Evolutionary conservation across 1,140 invertebrate species (phyloP).

Genomic region (Euborellia annulipes): DNA sequence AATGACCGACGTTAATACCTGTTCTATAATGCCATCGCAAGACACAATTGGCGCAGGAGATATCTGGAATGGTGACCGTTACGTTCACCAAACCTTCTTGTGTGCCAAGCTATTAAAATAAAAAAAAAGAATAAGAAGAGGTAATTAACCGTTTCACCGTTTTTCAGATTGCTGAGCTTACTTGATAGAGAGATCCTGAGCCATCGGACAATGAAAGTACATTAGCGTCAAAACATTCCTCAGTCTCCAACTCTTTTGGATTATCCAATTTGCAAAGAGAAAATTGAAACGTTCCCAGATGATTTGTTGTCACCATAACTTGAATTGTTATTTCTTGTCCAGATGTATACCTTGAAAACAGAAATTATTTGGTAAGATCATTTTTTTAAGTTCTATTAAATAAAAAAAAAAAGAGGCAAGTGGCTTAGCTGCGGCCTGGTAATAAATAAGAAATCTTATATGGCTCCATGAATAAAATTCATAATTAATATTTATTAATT

Average conservation of each 20-base stretch:
- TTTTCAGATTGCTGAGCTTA: neutral
- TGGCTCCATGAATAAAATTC: too few species aligned
- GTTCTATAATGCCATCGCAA: constrained; percentile 17
- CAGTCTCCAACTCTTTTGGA: constrained; percentile 13
- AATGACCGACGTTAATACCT: constrained; percentile 4
- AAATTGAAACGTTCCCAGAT: constrained; percentile 24
- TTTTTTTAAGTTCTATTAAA: too few species aligned
- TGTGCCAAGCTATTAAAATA: too few species aligned
- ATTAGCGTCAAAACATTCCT: constrained; percentile 28
- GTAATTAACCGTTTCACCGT: too few species aligned
- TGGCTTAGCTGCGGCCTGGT: too few species aligned
- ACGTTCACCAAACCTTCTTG: constrained; percentile 1
- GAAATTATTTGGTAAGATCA: too few species aligned
- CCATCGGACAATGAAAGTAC: constrained; percentile 33
- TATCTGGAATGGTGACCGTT: constrained; percentile 13
- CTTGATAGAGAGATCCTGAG: constrained; percentile 18
- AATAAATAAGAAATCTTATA: too few species aligned
- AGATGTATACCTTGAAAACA: constrained; percentile 19
- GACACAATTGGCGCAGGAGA: constrained; percentile 18
- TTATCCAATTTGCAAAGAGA: constrained; percentile 20
- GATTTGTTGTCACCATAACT: constrained; percentile 23
- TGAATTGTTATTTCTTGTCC: constrained; percentile 20
- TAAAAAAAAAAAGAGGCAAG: too few species aligned
- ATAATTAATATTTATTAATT: too few species aligned
- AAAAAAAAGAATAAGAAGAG: too few species aligned